Conservation (phyloP, 2,888 invertebrate species). For the Netelia melanura region DNA sequence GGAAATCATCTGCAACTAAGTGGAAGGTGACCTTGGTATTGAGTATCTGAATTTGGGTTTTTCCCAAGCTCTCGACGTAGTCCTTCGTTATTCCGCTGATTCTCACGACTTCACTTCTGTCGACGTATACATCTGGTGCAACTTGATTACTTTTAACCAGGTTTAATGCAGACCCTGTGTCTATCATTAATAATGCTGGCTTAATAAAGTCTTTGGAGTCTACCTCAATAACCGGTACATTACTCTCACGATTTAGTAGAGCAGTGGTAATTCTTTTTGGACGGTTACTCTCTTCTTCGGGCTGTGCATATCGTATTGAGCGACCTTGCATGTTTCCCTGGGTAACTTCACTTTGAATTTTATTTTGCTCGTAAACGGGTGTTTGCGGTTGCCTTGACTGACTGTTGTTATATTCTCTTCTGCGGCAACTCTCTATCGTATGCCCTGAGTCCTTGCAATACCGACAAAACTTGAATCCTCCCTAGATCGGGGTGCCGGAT, state of each 20-base stretch:
- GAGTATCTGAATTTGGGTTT: neutral
- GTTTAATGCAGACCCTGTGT: slow-evolving; percentile 42
- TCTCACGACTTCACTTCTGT: slow-evolving; percentile 18
- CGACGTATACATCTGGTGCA: slow-evolving; percentile 4
- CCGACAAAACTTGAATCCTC: too few species aligned
- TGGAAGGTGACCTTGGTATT: slow-evolving; percentile 6
- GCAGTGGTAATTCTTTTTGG: slow-evolving; percentile 1
- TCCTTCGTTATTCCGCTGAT: slow-evolving; percentile 50
- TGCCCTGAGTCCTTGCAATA: neutral
- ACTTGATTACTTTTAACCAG: slow-evolving; percentile 30
- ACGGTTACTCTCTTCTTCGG: neutral
- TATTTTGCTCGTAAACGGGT: too few species aligned
- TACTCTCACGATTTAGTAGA: slow-evolving; percentile 24
- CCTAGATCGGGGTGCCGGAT: too few species aligned
- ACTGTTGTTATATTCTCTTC: neutral
- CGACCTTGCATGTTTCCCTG: neutral
- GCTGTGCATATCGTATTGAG: neutral
- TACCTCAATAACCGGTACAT: slow-evolving; percentile 10
- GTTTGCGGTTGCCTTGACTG: neutral
- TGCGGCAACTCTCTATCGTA: neutral
- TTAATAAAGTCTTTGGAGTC: slow-evolving; percentile 3
- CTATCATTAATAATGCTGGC: slow-evolving; percentile 49
- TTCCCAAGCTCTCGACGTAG: slow-evolving; percentile 47
- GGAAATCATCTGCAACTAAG: too few species aligned
- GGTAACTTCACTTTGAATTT: too few species aligned